A percentile compares a stretch with the other conserved stretches of the same genome.
Evolutionary conservation across 2,797 vertebrate genomes (phyloP).

Genomic region (Natrix natrix): DNA sequence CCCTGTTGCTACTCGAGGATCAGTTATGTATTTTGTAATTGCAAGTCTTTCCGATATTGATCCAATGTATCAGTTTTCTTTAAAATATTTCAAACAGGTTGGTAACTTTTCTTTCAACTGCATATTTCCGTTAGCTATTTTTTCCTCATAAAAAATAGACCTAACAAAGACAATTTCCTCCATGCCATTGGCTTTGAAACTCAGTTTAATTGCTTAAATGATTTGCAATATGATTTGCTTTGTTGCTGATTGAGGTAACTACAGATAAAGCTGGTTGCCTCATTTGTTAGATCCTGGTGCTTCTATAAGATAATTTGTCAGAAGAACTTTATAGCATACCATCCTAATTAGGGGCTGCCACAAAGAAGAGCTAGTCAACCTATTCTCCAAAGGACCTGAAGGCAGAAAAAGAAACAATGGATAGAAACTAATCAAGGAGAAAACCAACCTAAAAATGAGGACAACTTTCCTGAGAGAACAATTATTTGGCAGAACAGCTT

Average conservation of each 20-base stretch:
- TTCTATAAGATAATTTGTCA: background rate
- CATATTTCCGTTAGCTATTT: background rate
- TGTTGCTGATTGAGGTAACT: background rate
- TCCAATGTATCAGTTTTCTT: slow-evolving; percentile 83
- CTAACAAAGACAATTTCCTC: background rate
- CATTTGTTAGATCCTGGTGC: background rate
- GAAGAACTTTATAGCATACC: background rate
- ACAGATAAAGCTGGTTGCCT: background rate
- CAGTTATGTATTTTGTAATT: slow-evolving; percentile 80
- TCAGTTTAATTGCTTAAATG: background rate
- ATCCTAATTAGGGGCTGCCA: background rate
- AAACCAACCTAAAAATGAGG: background rate
- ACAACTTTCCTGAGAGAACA: background rate
- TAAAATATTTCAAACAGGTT: slow-evolving; percentile 87
- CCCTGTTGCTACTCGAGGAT: slow-evolving; percentile 76
- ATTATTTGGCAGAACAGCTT: background rate
- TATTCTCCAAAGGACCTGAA: background rate
- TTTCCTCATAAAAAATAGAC: slow-evolving; percentile 11
- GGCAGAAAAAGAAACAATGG: background rate
- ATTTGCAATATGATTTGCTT: background rate
- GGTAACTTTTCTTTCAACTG: background rate
- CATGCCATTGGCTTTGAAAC: background rate
- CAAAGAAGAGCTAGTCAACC: background rate
- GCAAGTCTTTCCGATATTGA: slow-evolving; percentile 83
- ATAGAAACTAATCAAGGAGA: background rate